These are phyloP conservation scores for Troilus luridus DNA, from an alignment of 2,888 invertebrate genomes.

Conservation along the genomic window DNA sequence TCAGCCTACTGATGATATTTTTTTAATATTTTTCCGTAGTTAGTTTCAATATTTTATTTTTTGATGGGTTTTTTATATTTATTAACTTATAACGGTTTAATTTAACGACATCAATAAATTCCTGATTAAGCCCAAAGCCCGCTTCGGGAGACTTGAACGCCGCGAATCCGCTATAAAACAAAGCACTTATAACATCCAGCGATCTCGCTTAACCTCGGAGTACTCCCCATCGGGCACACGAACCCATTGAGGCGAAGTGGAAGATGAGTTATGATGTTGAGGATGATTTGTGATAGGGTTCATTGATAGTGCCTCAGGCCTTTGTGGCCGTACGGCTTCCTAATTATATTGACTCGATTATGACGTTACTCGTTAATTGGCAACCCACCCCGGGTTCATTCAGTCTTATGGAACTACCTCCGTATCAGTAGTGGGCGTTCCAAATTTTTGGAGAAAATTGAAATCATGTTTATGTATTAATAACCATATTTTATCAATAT, in stretches of 20 bases:
- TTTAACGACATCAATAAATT: neutral
- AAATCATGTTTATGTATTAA: too few relatives aligned
- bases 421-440: neutral
- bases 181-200: neutral
- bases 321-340: slow-evolving; percentile 3
- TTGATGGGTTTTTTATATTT: neutral
- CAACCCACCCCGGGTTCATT: neutral
- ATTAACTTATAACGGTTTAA: neutral
- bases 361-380: slow-evolving; percentile 55
- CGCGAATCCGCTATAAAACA: slow-evolving; percentile 2
- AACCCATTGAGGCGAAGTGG: slow-evolving; percentile 16
- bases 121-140: neutral
- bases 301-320: slow-evolving; percentile 43
- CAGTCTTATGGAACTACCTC: neutral
- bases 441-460: neutral
- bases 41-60: neutral
- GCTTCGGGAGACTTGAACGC: slow-evolving; percentile 21
- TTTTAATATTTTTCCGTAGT: too few relatives aligned
- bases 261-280: slow-evolving; percentile 33
- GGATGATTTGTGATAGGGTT: slow-evolving; percentile 52
- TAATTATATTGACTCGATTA: slow-evolving; percentile 54
- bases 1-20: too few relatives aligned
- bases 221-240: neutral
- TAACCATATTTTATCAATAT: too few relatives aligned
- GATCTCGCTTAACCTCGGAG: neutral